Evolutionary conservation across 2,113 vertebrate species (phyloP).

Genomic region (Pedionomus torquatus): DNA sequence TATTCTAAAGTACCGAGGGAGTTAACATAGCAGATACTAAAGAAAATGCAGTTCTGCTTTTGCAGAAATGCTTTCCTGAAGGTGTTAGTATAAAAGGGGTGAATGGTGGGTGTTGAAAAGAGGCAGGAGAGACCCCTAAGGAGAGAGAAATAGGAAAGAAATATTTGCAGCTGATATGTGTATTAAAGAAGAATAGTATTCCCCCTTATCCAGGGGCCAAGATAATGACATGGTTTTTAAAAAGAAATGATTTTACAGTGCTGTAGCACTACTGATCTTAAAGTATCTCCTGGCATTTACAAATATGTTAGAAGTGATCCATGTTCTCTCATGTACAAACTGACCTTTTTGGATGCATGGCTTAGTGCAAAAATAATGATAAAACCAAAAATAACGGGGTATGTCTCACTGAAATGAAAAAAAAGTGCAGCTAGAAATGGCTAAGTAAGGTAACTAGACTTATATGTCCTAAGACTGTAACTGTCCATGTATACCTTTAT

Average conservation of each 20-base stretch:
- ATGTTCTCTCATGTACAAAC: not conserved
- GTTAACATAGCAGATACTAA: slow-evolving; percentile 19
- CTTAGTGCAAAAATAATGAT: not conserved
- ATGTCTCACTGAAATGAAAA: not conserved
- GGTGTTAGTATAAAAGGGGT: not conserved
- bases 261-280: not conserved
- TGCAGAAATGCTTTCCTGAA: slow-evolving; percentile 24
- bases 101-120: slow-evolving; percentile 6
- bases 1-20: not conserved
- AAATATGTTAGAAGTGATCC: not conserved
- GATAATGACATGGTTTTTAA: not conserved
- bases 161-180: not conserved
- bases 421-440: not conserved
- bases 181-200: not conserved
- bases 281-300: not conserved
- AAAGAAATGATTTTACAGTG: not conserved
- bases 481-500: not conserved
- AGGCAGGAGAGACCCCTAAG: not conserved
- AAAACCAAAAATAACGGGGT: not conserved
- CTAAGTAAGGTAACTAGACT: not conserved
- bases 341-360: not conserved
- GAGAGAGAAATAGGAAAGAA: not conserved
- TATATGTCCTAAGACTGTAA: not conserved
- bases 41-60: slow-evolving; percentile 21
- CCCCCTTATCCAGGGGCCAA: not conserved